Conservation (phyloP, 2,797 vertebrate genomes). For the Oreochromis mossambicus region DNA sequence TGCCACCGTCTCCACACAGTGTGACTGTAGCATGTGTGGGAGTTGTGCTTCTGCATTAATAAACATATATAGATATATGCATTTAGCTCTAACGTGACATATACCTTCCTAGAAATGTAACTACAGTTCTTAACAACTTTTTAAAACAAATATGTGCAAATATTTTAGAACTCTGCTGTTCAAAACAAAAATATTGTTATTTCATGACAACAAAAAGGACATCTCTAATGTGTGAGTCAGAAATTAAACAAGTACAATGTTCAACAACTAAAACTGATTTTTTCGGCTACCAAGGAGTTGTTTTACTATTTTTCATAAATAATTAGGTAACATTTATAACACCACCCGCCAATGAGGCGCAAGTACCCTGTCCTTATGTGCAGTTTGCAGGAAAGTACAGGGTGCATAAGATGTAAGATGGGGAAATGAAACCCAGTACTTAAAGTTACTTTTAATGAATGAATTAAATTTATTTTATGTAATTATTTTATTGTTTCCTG, state of each 20-base stretch:
- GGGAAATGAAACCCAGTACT: background rate
- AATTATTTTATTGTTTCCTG: background rate
- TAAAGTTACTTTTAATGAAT: too few relatives aligned
- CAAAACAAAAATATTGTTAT: background rate
- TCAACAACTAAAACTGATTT: background rate
- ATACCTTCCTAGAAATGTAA: background rate
- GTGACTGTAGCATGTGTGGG: background rate
- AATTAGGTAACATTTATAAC: background rate
- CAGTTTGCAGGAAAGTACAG: background rate
- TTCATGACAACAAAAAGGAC: background rate
- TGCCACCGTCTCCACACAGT: background rate
- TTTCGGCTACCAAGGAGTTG: background rate
- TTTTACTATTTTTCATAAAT: background rate
- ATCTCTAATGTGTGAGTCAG: rapidly evolving
- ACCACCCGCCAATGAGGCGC: rapidly evolving
- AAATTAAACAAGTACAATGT: background rate
- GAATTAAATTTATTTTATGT: background rate
- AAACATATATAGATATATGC: rapidly evolving
- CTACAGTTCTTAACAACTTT: background rate
- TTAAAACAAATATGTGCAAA: background rate
- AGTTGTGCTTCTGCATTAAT: background rate
- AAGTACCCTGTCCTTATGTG: background rate
- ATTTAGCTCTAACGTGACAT: background rate
- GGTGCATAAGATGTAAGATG: background rate
- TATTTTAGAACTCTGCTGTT: background rate